Conservation (phyloP, 2,113 vertebrate genomes). For the Pomatostomus ruficeps region DNA sequence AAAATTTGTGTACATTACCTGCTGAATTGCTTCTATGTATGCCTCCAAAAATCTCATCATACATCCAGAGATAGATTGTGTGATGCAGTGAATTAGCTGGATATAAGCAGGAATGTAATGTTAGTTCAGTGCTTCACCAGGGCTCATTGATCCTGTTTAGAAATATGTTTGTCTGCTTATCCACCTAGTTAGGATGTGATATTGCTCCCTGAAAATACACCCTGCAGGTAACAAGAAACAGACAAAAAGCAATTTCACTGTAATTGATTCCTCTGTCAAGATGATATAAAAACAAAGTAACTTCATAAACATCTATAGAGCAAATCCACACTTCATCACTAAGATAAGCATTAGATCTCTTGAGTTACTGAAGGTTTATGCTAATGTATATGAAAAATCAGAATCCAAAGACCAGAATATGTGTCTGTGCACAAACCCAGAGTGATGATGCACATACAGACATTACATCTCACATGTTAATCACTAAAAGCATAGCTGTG, state of each 20-base stretch:
- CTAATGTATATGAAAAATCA: neutral
- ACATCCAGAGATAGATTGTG: neutral
- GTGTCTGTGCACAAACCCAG: neutral
- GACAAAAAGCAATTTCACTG: neutral
- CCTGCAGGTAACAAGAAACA: slow-evolving; percentile 18
- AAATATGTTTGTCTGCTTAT: slow-evolving; percentile 12
- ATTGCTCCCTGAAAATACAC: neutral
- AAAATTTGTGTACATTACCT: neutral
- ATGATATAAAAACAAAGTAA: neutral
- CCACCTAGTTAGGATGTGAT: neutral
- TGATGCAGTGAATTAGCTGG: neutral
- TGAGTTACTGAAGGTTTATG: neutral
- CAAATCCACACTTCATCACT: neutral
- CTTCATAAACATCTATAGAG: neutral
- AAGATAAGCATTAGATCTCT: neutral
- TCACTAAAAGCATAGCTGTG: neutral
- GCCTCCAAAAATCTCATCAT: slow-evolving; percentile 4
- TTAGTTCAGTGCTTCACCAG: neutral
- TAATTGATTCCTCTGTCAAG: slow-evolving; percentile 30
- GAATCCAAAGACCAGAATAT: neutral
- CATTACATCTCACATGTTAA: neutral
- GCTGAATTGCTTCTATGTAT: neutral
- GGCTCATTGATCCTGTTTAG: slow-evolving; percentile 31
- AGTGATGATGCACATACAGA: neutral
- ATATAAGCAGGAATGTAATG: neutral